A percentile compares a stretch with the other conserved stretches of the same genome.
phyloP scores from a whole-genome alignment of 2,113 vertebrate species.

The Lamprologus tigripictilis region DNA sequence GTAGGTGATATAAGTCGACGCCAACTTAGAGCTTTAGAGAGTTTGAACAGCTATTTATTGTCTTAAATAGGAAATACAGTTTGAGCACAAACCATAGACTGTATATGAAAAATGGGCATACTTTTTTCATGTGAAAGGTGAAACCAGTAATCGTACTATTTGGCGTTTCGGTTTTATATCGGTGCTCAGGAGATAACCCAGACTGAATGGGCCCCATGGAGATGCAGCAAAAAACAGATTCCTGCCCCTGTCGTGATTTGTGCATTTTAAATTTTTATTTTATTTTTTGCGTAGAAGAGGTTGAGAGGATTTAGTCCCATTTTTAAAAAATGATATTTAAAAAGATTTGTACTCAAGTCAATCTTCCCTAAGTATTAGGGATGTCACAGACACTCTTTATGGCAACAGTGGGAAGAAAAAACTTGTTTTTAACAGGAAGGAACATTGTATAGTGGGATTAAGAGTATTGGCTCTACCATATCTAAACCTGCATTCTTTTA shows the following conservation, averaged over 20 bases:
- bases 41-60: background rate
- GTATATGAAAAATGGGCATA: background rate
- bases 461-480: background rate
- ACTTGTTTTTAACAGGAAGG: background rate
- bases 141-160: background rate
- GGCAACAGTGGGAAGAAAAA: background rate
- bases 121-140: background rate
- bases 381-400: background rate
- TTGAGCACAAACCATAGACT: background rate
- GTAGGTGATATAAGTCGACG: background rate
- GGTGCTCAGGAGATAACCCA: background rate
- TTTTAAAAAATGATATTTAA: background rate
- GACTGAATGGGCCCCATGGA: background rate
- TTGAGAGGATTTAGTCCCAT: background rate
- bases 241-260: background rate
- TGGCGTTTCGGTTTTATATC: background rate
- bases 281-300: fast-evolving
- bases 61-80: background rate
- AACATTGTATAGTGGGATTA: background rate
- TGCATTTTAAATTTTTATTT: background rate
- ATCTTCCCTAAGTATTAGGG: background rate
- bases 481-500: background rate
- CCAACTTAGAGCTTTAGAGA: background rate
- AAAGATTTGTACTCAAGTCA: background rate
- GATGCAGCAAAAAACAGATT: background rate